Base-by-base conservation (phyloP, 2,888 invertebrate genomes). In the Girardia tigrina region DNA sequence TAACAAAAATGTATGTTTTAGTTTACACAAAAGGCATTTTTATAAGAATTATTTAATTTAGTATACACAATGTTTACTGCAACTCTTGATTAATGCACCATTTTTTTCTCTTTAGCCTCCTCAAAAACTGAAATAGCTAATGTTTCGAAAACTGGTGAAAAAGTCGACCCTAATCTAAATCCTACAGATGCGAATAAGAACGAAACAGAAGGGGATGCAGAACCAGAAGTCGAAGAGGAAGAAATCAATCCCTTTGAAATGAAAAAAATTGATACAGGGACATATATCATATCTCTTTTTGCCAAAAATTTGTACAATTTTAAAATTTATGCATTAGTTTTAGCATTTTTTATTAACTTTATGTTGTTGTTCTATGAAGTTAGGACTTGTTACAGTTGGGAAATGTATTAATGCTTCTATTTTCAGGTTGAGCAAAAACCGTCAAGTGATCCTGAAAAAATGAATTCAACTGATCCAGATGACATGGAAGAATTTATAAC, bases 331-430 rank as follows among this genome's bases (percentile, higher is more conserved):
- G 98, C 97, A 20, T 86, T 99, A 76, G 90, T 92, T 29, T 86
- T 99, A 80, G 98, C 98, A 42, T 98, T 98, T 87, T 90, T 91
- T 82, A 98, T 99, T 85, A 99, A 99, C 86, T 92, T 98, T 82
- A 92, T 98, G 87, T 87, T 99, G 79, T 89, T 99, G 20, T 97
- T 97, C 87, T 99, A 94, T 85, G 92, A 94, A 88, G 97, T 91
- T 81, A 82, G 81, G 78, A 78, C 80, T n/a, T 27, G 73, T 42
- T n/a, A 42, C 42, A 42, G 16, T 16, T n/a, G 16, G 16, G 16
- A 42, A 20, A 42, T 42, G 20, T 42, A 42, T 42, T 42, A 42
- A 42, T n/a, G n/a, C n/a, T n/a, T n/a, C n/a, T n/a, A n/a, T n/a
- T 36, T 36, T 12, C n/a, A 26, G 56, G 74, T 27, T 6, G 74